Percentiles rank a stretch among this genome's conserved stretches.
These are phyloP conservation scores for Notothenia coriiceps DNA, from an alignment of 2,113 vertebrate genomes.

Conservation along the genomic window DNA sequence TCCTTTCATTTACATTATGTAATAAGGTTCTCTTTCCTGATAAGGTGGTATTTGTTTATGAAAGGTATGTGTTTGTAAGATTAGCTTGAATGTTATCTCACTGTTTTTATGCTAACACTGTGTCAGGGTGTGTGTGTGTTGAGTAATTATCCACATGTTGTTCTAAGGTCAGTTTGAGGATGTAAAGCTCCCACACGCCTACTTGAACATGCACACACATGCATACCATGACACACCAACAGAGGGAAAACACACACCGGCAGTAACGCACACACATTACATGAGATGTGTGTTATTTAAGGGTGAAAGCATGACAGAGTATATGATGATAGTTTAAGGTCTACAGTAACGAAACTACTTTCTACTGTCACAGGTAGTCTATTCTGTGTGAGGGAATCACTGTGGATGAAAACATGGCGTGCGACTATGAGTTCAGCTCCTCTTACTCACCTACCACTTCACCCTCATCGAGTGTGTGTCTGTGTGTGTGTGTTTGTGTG, in stretches of 20 bases:
- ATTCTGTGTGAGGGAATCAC: not conserved
- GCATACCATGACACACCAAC: slow-evolving; percentile 1
- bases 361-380: not conserved
- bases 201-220: slow-evolving; percentile 34
- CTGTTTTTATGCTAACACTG: slow-evolving; percentile 39
- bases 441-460: slow-evolving; percentile 62
- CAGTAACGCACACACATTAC: not conserved
- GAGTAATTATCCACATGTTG: slow-evolving; percentile 16
- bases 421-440: slow-evolving; percentile 33
- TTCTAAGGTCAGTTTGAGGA: not conserved
- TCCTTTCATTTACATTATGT: not conserved
- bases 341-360: slow-evolving; percentile 5
- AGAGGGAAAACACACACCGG: not conserved
- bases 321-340: slow-evolving; percentile 1
- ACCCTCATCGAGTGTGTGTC: slow-evolving; percentile 15
- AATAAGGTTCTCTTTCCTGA: not conserved
- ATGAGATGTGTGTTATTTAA: not conserved
- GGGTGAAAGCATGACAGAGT: not conserved
- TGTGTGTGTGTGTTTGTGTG: not conserved
- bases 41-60: not conserved
- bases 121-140: slow-evolving; percentile 23
- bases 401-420: slow-evolving; percentile 24
- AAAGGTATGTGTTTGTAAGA: not conserved
- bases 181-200: slow-evolving; percentile 3
- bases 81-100: slow-evolving; percentile 10